Percentiles rank a stretch among this genome's conserved stretches.
These are phyloP conservation scores for Scylla paramamosain DNA, from an alignment of 1,140 invertebrate species.

Conservation along the genomic window DNA sequence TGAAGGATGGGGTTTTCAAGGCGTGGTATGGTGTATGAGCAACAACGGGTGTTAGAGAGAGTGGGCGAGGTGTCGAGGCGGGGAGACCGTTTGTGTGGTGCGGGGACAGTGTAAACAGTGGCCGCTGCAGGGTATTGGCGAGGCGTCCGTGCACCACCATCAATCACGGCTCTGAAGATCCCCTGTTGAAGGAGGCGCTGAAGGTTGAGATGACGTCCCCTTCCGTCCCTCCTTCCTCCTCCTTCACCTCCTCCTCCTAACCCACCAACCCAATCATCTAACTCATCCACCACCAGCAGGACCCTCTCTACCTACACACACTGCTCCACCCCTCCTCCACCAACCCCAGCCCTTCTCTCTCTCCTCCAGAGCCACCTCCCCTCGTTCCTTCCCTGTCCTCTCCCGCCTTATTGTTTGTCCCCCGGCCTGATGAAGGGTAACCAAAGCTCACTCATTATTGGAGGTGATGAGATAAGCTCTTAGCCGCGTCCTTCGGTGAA, in stretches of 20 bases:
- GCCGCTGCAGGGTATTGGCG: not conserved
- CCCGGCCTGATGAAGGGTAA: not conserved
- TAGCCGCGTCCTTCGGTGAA: not conserved
- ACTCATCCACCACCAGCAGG: no score
- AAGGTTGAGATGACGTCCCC: no score
- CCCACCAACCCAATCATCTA: no score
- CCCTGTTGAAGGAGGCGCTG: not conserved
- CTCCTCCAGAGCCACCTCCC: no score
- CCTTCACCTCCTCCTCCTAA: no score
- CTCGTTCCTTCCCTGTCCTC: not conserved
- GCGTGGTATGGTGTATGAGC: no score
- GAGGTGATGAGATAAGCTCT: conserved; percentile 1
- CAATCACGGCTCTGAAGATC: not conserved
- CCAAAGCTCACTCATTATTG: conserved; percentile 22
- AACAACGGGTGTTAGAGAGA: not conserved
- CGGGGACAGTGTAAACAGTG: not conserved
- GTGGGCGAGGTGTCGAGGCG: not conserved
- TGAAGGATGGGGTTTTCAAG: no score
- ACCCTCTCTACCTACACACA: no score
- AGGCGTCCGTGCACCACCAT: not conserved
- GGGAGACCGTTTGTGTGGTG: not conserved
- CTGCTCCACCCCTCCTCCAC: no score
- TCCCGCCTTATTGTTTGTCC: not conserved
- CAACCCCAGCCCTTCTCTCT: no score
- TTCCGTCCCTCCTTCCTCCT: no score